Base-by-base conservation (phyloP, 2,797 vertebrate genomes). In the Spheniscus humboldti region DNA sequence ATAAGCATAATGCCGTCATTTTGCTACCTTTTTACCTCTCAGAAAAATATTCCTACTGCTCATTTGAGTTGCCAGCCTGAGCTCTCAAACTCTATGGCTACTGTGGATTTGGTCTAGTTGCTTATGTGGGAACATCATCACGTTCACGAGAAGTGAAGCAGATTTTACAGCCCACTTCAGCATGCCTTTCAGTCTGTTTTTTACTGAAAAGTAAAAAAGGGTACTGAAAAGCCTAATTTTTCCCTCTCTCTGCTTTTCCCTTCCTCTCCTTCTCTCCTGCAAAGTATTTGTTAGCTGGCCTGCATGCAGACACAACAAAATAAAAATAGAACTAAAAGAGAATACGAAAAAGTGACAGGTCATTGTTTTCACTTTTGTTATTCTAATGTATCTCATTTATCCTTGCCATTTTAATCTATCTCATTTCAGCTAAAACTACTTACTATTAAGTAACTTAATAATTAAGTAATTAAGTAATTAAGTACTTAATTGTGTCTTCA, bases 101-200 rank as follows among this genome's bases (percentile, higher is more conserved):
- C 33, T 11, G 18, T 17, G 57, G 8, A 23, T 76, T 72, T 45
- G 30, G 2, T 72, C 4, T 18, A 13, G 18, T 13, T 66, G 13
- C 13, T 74, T 27, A 10, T 11, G 25, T 57, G 35, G 39, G 12
- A 85, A 13, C 0, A 1, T 43, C 0, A 1, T 20, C 57, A 28
- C 1, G 1, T 53, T 74, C 52, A 57, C 0, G 0, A 85, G 39
- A n/a, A 66, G 17, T 0, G 0, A 5, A 30, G 30, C 47, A 79
- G 35, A 43, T 48, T 86, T 79, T 56, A 55, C 25, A 76, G 55
- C 33, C 37, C 23, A 17, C 7, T 50, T 79, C 62, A 68, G 13
- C 18, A 23, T 17, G 18, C 7, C 13, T 69, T 76, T 24, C 43
- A 17, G 16, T 39, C 67, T 47, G 10, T 0, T 41, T 68, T 86